These are phyloP conservation scores for Phthorimaea operculella DNA, from an alignment of 1,140 invertebrate species.

Conservation along the genomic window DNA sequence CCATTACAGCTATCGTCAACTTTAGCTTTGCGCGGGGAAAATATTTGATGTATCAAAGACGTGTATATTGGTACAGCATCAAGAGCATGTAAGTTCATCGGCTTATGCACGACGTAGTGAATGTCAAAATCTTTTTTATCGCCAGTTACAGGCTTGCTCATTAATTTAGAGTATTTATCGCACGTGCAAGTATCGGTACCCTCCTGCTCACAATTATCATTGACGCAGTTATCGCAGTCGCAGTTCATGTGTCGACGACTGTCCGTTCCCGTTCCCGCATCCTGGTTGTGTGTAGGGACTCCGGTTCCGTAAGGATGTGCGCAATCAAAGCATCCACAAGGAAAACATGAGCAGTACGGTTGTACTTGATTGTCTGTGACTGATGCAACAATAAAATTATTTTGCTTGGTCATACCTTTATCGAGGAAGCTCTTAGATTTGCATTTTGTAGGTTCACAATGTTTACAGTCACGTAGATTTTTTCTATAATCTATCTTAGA, in stretches of 20 bases:
- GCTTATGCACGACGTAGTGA: constrained; percentile 8
- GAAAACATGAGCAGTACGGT: constrained; percentile 29
- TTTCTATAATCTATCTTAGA: neutral
- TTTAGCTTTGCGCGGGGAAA: too few species aligned
- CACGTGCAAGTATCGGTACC: constrained; percentile 25
- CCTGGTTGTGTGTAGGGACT: constrained; percentile 21
- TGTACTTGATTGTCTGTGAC: constrained; percentile 17
- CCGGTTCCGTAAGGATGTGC: constrained; percentile 16
- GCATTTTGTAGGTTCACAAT: constrained; percentile 31
- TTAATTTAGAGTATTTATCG: constrained; percentile 19
- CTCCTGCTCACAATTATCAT: constrained; percentile 20
- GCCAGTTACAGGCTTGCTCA: constrained; percentile 27
- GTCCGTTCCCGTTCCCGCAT: constrained; percentile 23
- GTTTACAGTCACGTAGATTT: constrained; percentile 25
- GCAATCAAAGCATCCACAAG: constrained; percentile 39
- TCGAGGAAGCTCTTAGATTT: neutral
- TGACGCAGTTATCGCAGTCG: constrained; percentile 27
- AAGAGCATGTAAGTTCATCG: too few species aligned
- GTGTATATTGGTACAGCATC: too few species aligned
- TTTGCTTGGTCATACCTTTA: neutral
- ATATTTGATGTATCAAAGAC: too few species aligned
- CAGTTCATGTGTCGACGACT: constrained; percentile 20
- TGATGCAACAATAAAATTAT: constrained; percentile 22
- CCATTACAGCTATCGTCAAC: too few species aligned
- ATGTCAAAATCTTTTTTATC: constrained; percentile 32